These are phyloP conservation scores for Scleropages formosus DNA, from an alignment of 2,797 vertebrate species.

Conservation along the genomic window DNA sequence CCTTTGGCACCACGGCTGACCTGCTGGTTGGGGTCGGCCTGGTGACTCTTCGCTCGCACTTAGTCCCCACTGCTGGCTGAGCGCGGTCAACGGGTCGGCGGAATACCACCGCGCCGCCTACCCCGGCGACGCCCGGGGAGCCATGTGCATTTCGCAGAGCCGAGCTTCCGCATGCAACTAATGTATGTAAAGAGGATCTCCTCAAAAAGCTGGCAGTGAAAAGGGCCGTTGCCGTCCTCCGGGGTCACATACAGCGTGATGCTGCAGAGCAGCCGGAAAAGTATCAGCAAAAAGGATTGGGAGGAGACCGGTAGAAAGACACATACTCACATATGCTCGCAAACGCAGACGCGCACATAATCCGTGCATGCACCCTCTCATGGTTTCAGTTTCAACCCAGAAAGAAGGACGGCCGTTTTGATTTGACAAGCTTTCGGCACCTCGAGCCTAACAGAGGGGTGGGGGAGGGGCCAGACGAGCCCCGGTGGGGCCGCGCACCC, in stretches of 20 bases:
- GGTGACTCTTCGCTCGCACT: conserved; percentile 3
- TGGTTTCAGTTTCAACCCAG: not conserved
- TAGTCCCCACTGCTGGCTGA: not conserved
- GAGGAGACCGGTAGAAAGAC: not conserved
- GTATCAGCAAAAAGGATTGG: not conserved
- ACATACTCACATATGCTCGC: not conserved
- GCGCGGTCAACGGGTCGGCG: not conserved
- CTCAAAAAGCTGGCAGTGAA: conserved; percentile 60
- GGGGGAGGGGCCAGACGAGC: not conserved
- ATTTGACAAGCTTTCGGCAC: not conserved
- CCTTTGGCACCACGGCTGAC: conserved; percentile 59
- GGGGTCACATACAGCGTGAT: conserved; percentile 62
- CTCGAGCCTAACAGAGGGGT: not conserved
- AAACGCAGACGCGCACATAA: not conserved
- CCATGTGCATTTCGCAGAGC: not conserved
- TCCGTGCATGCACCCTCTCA: not conserved
- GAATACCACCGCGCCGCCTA: not conserved
- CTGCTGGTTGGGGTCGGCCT: not conserved
- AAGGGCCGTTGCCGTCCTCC: conserved; percentile 42
- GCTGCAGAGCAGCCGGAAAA: conserved; percentile 46
- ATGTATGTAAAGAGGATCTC: conserved; percentile 68
- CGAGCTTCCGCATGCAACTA: conserved; percentile 52
- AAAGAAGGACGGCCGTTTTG: not conserved
- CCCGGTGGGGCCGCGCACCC: not conserved
- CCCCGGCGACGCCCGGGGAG: not conserved